These are phyloP conservation scores for Xyrichtys novacula DNA, from an alignment of 2,797 vertebrate genomes.

Conservation along the genomic window DNA sequence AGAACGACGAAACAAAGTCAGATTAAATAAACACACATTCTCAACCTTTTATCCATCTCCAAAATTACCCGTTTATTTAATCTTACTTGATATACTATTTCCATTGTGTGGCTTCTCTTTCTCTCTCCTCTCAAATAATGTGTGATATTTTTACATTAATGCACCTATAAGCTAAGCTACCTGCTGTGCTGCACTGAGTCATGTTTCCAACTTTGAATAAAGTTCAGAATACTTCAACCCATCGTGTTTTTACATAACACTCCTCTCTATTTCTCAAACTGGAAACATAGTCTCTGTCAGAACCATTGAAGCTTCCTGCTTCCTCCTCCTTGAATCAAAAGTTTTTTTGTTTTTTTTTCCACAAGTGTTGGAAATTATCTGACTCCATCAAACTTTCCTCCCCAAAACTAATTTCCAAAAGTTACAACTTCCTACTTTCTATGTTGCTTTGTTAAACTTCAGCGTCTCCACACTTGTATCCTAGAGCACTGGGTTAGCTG, in stretches of 20 bases:
- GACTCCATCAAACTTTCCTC: slow-evolving; percentile 23
- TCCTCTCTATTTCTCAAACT: slow-evolving; percentile 20
- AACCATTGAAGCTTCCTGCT: not conserved
- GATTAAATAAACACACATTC: not conserved
- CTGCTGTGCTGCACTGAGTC: not conserved
- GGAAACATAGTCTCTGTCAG: slow-evolving; percentile 11
- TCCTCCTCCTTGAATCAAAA: slow-evolving; percentile 25
- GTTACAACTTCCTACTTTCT: slow-evolving; percentile 24
- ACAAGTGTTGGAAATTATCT: slow-evolving; percentile 2
- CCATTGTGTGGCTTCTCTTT: not conserved
- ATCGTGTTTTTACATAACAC: slow-evolving; percentile 29
- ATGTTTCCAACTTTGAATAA: slow-evolving; percentile 4
- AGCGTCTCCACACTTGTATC: slow-evolving; percentile 39
- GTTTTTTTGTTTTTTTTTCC: slow-evolving; percentile 27
- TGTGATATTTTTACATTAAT: not conserved
- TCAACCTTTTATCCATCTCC: no score
- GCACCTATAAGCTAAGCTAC: not conserved
- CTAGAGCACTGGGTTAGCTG: slow-evolving; percentile 39
- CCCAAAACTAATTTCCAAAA: slow-evolving; percentile 10
- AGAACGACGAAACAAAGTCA: slow-evolving; percentile 1
- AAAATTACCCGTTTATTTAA: not conserved
- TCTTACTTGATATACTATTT: not conserved
- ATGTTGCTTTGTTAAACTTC: slow-evolving; percentile 36
- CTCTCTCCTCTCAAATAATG: not conserved
- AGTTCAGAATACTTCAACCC: slow-evolving; percentile 29